phyloP scores from a whole-genome alignment of 2,113 vertebrate species.

The Kryptolebias marmoratus region DNA sequence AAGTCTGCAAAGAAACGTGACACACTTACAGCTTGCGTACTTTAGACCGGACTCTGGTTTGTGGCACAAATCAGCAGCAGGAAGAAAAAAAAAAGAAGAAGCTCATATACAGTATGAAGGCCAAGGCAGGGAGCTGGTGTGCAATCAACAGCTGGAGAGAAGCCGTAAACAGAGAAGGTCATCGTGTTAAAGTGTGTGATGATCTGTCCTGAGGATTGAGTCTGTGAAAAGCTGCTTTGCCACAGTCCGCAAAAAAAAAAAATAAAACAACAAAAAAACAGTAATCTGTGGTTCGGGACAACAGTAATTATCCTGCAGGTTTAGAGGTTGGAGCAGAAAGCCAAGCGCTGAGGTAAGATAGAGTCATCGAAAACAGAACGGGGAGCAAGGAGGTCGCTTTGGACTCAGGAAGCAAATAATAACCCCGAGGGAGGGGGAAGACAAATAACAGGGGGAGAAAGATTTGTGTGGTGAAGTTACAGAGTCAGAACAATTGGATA shows the following conservation, averaged over 20 bases:
- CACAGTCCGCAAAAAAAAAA: conserved; percentile 9
- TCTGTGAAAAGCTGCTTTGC: conserved; percentile 57
- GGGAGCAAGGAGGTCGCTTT: conserved; percentile 1
- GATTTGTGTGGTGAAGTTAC: conserved; percentile 2
- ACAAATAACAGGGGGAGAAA: conserved; percentile 6
- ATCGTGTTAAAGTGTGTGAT: conserved; percentile 18
- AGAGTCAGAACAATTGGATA: conserved; percentile 8
- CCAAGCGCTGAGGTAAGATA: conserved; percentile 16
- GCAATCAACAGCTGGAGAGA: conserved; percentile 17
- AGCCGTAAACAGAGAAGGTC: conserved; percentile 41
- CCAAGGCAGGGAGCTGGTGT: neutral
- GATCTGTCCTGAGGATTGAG: conserved; percentile 26
- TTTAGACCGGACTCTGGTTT: conserved; percentile 25
- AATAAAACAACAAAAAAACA: conserved; percentile 18
- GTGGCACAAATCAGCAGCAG: conserved; percentile 12
- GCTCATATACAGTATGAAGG: neutral
- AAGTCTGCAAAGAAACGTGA: too few species aligned
- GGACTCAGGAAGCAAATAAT: conserved; percentile 13
- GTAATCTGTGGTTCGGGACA: conserved; percentile 57
- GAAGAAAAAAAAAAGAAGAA: conserved; percentile 26
- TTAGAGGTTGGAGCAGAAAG: conserved; percentile 31
- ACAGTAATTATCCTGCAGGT: conserved; percentile 57
- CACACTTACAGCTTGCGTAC: conserved; percentile 1
- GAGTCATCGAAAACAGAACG: conserved; percentile 8
- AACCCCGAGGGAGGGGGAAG: conserved; percentile 11